Conservation (phyloP, 1,140 invertebrate genomes). For the Listronotus bonariensis region DNA sequence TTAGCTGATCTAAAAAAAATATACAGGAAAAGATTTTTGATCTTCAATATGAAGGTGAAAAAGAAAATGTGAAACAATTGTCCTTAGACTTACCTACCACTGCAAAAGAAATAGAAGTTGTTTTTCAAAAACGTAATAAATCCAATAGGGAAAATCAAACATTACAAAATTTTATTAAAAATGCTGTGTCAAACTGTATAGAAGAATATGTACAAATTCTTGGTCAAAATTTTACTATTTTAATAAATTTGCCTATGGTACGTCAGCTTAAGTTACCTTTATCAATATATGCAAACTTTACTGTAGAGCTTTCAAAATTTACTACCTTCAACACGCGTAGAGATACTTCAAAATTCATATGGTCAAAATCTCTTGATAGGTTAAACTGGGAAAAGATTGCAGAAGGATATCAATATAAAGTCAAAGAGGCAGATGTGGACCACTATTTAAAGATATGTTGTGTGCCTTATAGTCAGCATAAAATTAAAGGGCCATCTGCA, state of each 20-base stretch:
- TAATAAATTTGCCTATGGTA: constrained; percentile 5
- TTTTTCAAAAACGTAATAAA: neutral
- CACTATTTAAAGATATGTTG: constrained; percentile 10
- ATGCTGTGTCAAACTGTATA: neutral
- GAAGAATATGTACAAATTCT: neutral
- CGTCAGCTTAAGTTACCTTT: neutral
- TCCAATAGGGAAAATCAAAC: neutral
- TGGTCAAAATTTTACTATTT: constrained; percentile 1
- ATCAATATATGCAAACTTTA: constrained; percentile 2
- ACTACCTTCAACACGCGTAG: neutral
- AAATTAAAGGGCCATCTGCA: neutral
- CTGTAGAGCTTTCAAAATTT: constrained; percentile 1
- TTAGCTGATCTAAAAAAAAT: constrained; percentile 4
- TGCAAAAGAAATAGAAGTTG: neutral
- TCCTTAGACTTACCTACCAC: neutral
- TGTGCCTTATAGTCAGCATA: constrained; percentile 7
- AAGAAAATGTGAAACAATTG: neutral
- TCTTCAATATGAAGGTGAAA: neutral
- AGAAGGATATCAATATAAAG: constrained; percentile 5
- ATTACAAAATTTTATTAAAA: neutral
- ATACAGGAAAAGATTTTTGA: constrained; percentile 2
- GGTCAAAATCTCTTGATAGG: constrained; percentile 7
- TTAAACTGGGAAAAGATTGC: constrained; percentile 1
- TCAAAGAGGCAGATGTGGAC: neutral
- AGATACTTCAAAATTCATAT: constrained; percentile 5